Evolutionary conservation across 1,140 invertebrate genomes (phyloP), one percentile per base, ranked within the genome.

Genomic region (Thalassaphorura encarpata): DNA sequence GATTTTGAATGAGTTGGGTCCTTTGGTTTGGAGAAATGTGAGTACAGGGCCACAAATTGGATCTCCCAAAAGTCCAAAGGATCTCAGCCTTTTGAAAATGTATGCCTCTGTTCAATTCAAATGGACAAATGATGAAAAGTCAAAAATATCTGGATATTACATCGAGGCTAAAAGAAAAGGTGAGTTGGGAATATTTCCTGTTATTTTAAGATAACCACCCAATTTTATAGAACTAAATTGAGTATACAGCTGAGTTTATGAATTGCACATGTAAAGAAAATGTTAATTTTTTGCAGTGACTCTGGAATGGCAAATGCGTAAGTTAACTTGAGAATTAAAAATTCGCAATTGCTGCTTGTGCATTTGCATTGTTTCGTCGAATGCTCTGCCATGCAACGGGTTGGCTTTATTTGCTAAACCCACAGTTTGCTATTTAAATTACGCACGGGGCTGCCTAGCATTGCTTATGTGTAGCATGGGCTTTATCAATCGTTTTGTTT

Each of bases 11-110:
- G 87, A 88, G 66, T 82, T 83, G 70, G 89, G 89, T 1, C 86
- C 85, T 1, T 76, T 83, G 6, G 72, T 83, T 15, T 78, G 76
- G 36, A 84, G 79, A 50, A 92, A 91, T 71, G 85, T 93, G 3
- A 94, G 86, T 5, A 96, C 91, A 0, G 93, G 92, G 23, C 91
- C 92, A n/a, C 92, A 96, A 65, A 71, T 83, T 67, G 92, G 89
- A 31, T 92, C 90, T 0, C 93, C 94, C 18, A 79, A 79, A 31
- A 74, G 80, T 18, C 86, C 87, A 0, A 81, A 77, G 45, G 80
- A 83, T 66, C 77, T 95, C 2, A 75, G 70, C 18, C 69, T 95
- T 3, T 75, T 77, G 13, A 85, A 86, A 71, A 87, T 86, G 21
- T 78, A 84, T n/a, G 85, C 86, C 3, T 84, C 82, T 66, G 82